Percentiles rank a stretch among this genome's conserved stretches.
These are phyloP conservation scores for Trinectes maculatus DNA, from an alignment of 2,113 vertebrate species.

Conservation along the genomic window DNA sequence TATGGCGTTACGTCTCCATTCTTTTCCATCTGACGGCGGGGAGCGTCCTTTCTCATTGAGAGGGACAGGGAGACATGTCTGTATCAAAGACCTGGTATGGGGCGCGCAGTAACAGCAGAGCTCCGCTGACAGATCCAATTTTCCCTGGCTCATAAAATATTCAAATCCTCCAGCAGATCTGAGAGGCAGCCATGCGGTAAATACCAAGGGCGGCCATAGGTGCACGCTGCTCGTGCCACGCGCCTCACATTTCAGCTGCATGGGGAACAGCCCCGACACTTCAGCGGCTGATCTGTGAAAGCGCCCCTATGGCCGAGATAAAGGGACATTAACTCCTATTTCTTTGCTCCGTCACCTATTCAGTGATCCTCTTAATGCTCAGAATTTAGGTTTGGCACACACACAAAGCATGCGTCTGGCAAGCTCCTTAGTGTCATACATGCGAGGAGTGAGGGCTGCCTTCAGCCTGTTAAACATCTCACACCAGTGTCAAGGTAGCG, in stretches of 20 bases:
- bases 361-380: constrained; percentile 76
- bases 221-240: constrained; percentile 44
- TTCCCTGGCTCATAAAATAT: constrained; percentile 84
- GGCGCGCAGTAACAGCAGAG: constrained; percentile 66
- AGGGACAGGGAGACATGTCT: constrained; percentile 72
- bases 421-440: constrained; percentile 69
- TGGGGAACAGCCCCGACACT: constrained; percentile 63
- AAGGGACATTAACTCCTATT: constrained; percentile 74
- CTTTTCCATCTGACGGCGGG: constrained; percentile 52
- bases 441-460: constrained; percentile 67
- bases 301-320: constrained; percentile 70
- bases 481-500: constrained; percentile 50
- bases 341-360: constrained; percentile 69
- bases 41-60: constrained; percentile 71
- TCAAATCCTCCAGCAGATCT: constrained; percentile 82
- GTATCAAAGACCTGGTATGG: constrained; percentile 77
- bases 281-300: constrained; percentile 70
- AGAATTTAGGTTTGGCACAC: constrained; percentile 73
- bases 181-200: constrained; percentile 73
- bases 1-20: constrained; percentile 56
- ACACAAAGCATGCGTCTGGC: constrained; percentile 72
- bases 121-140: constrained; percentile 81
- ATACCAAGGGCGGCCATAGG: constrained; percentile 71
- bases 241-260: constrained; percentile 64
- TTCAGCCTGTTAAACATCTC: constrained; percentile 64